Conservation (phyloP, 2,797 vertebrate genomes). For the Arrhamphus sclerolepis region DNA sequence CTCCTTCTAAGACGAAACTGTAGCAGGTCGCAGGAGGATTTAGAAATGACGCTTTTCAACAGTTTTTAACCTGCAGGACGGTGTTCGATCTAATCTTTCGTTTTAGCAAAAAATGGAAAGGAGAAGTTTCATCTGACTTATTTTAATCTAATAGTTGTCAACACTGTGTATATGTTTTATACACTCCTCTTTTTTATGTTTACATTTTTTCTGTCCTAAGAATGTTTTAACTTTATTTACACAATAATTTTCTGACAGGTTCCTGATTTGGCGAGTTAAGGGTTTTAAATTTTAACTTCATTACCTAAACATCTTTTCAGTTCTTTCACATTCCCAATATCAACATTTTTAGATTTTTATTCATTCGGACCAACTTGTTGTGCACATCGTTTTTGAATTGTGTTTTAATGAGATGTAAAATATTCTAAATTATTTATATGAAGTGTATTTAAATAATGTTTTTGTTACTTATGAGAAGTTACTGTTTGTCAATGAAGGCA, state of each 20-base stretch:
- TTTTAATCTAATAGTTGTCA: too few species aligned
- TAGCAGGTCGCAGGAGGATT: too few species aligned
- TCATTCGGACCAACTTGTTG: conserved; percentile 16
- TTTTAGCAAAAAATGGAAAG: too few species aligned
- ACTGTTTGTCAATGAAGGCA: too few species aligned
- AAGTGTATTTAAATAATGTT: conserved; percentile 48
- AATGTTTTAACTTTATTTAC: too few species aligned
- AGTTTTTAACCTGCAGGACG: not conserved
- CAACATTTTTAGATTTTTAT: not conserved
- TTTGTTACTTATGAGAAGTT: conserved; percentile 1
- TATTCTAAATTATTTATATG: conserved; percentile 50
- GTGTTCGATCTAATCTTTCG: too few species aligned
- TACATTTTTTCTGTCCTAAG: not conserved
- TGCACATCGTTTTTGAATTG: not conserved
- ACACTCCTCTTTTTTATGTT: conserved; percentile 8
- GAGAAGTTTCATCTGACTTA: too few species aligned
- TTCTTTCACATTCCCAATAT: conserved; percentile 32
- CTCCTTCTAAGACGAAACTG: not conserved
- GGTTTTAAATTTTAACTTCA: not conserved
- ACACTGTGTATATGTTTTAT: not conserved
- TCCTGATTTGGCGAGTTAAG: too few species aligned
- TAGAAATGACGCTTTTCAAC: not conserved
- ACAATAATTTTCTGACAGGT: too few species aligned
- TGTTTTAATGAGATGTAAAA: conserved; percentile 15
- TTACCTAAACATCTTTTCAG: conserved; percentile 47